phyloP scores from a whole-genome alignment of 2,888 invertebrate genomes.

The Callyntrura sp. region DNA sequence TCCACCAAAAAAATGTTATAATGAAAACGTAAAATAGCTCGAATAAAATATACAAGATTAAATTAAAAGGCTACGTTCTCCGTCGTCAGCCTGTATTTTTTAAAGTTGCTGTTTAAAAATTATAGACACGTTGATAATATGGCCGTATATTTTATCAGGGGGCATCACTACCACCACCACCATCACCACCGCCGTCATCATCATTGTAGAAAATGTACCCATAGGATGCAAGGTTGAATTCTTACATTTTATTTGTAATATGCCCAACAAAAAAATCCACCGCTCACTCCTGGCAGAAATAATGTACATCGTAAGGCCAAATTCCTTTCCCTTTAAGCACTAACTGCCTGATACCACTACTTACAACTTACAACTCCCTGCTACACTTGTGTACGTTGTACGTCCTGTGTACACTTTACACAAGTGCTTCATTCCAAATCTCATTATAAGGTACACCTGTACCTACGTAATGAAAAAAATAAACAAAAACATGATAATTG shows the following conservation, averaged over 20 bases:
- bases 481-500: slow-evolving; percentile 61
- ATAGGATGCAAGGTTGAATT: slow-evolving; percentile 59
- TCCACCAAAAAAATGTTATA: slow-evolving; percentile 29
- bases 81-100: slow-evolving; percentile 24
- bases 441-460: no score
- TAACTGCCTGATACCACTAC: not conserved
- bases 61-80: slow-evolving; percentile 26
- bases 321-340: slow-evolving; percentile 62
- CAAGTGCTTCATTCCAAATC: no score
- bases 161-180: no score
- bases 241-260: slow-evolving; percentile 19
- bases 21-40: no score
- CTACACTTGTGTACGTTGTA: no score
- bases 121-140: no score
- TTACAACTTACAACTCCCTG: no score
- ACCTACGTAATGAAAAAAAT: slow-evolving; percentile 11
- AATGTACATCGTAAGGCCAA: slow-evolving; percentile 64
- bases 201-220: not conserved
- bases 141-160: slow-evolving; percentile 33
- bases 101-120: slow-evolving; percentile 16
- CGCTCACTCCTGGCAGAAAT: slow-evolving; percentile 56
- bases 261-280: slow-evolving; percentile 48
- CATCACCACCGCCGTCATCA: no score
- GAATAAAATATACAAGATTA: not conserved
- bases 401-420: not conserved